Evolutionary conservation across 2,797 vertebrate species (phyloP).

Genomic region (Eulemur mongoz): DNA sequence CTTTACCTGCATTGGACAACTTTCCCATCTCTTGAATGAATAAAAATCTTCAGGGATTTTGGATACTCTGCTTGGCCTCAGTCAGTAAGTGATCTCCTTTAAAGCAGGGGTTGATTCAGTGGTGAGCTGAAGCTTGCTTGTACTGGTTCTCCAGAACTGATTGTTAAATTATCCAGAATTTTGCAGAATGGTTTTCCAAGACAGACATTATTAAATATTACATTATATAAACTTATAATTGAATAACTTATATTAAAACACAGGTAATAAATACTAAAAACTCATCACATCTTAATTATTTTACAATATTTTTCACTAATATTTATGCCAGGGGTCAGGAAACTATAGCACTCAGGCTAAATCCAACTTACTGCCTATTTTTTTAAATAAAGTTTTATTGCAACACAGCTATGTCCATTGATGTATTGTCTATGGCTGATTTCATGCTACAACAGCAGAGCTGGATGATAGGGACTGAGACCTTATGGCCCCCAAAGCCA

Average conservation of each 20-base stretch:
- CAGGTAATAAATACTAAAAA: background rate
- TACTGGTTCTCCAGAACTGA: background rate
- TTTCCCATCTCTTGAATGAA: background rate
- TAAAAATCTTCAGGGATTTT: background rate
- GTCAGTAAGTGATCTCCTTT: background rate
- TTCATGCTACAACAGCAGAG: background rate
- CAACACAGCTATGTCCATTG: background rate
- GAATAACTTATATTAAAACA: background rate
- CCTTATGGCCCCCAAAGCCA: background rate
- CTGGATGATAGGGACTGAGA: background rate
- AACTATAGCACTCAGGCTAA: background rate
- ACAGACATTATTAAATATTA: background rate
- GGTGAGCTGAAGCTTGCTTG: background rate
- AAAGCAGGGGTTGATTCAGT: background rate
- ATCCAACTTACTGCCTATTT: background rate
- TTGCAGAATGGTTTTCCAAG: background rate
- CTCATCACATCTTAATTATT: background rate
- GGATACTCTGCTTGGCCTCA: background rate
- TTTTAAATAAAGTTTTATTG: background rate
- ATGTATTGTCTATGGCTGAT: background rate
- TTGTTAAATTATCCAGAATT: background rate
- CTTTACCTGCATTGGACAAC: background rate
- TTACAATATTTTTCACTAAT: background rate
- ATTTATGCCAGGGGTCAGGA: background rate
- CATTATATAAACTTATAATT: background rate